Conservation (phyloP, 2,797 vertebrate genomes). For the Anabas testudineus region DNA sequence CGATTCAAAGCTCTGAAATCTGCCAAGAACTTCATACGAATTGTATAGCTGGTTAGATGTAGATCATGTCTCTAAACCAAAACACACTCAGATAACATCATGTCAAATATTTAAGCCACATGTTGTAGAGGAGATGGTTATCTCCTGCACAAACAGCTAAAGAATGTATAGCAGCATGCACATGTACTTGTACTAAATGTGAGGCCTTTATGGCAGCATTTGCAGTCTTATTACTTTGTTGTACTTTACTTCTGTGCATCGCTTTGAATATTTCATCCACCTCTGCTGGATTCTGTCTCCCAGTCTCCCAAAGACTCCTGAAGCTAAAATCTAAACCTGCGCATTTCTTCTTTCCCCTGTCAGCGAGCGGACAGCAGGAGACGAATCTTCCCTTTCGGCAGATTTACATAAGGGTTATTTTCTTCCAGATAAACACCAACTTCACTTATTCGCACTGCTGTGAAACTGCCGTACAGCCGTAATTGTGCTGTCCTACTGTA, state of each 20-base stretch:
- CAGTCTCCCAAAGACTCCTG: not conserved
- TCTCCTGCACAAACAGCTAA: not conserved
- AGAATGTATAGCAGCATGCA: not conserved
- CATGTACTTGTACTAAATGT: not conserved
- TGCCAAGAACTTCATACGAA: not conserved
- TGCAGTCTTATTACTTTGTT: not conserved
- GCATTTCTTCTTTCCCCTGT: slow-evolving; percentile 8
- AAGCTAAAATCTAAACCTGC: slow-evolving; percentile 15
- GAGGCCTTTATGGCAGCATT: not conserved
- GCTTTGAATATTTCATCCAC: slow-evolving; percentile 6
- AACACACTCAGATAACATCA: not conserved
- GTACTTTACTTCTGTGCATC: not conserved
- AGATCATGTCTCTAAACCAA: not conserved
- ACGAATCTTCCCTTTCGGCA: slow-evolving; percentile 22
- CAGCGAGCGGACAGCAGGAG: slow-evolving; percentile 3
- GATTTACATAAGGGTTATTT: slow-evolving; percentile 40
- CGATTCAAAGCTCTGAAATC: not conserved
- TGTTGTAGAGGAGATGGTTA: not conserved
- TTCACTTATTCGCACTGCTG: not conserved
- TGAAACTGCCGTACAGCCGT: not conserved
- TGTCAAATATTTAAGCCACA: not conserved
- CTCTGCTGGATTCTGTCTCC: slow-evolving; percentile 8
- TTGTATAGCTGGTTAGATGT: not conserved
- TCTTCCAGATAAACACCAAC: slow-evolving; percentile 33
- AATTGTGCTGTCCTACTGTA: slow-evolving; percentile 21